Evolutionary conservation across 2,113 vertebrate genomes (phyloP).

Genomic region (Sinocyclocheilus anshuiensis): DNA sequence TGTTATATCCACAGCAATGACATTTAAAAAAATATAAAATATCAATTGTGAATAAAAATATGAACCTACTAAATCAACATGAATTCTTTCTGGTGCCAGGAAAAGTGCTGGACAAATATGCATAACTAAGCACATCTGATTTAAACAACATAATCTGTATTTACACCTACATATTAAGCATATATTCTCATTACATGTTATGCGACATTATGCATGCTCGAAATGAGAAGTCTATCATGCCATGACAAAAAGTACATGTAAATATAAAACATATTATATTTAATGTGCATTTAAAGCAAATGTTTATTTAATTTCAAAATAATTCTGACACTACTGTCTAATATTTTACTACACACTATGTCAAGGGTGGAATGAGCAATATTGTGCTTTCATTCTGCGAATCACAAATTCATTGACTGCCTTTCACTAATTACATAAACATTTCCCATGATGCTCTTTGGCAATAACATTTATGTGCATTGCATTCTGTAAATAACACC

Average conservation of each 20-base stretch:
- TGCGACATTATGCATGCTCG: constrained; percentile 4
- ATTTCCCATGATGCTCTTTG: constrained; percentile 37
- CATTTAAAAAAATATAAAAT: constrained; percentile 64
- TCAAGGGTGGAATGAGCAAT: constrained; percentile 26
- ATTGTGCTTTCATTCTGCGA: constrained; percentile 30
- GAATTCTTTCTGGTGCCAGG: constrained; percentile 63
- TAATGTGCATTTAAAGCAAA: constrained; percentile 45
- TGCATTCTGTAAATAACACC: neutral
- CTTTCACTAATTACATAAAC: constrained; percentile 45
- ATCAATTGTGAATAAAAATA: constrained; percentile 58
- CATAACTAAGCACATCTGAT: constrained; percentile 66
- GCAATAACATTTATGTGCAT: constrained; percentile 21
- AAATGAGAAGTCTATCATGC: constrained; percentile 32
- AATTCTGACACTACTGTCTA: constrained; percentile 11
- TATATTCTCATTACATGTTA: neutral
- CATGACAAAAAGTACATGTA: constrained; percentile 8
- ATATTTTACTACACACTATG: constrained; percentile 38
- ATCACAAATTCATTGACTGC: constrained; percentile 30
- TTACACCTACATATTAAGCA: constrained; percentile 59
- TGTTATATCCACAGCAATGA: constrained; percentile 70
- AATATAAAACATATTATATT: constrained; percentile 35
- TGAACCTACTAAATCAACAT: constrained; percentile 63
- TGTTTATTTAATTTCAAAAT: constrained; percentile 37
- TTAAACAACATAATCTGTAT: constrained; percentile 46
- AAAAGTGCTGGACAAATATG: constrained; percentile 67